A percentile compares a stretch with the other conserved stretches of the same genome.
These are phyloP conservation scores for Mesorhabditis belari DNA, from an alignment of 2,888 invertebrate species.

Conservation along the genomic window DNA sequence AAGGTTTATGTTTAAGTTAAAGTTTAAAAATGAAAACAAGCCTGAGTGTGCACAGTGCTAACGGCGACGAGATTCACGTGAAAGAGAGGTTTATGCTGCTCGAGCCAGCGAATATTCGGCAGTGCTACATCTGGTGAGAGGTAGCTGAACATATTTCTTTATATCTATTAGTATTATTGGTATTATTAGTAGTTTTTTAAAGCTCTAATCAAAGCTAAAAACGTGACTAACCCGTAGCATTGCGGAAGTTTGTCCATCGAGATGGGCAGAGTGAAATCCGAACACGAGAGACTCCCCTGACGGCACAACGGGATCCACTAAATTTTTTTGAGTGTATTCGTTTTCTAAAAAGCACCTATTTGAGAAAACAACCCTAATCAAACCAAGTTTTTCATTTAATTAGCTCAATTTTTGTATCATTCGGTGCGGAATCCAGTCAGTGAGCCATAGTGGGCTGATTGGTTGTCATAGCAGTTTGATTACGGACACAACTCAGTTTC, in stretches of 20 bases:
- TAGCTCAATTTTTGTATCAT: no score
- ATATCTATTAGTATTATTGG: conserved; percentile 5
- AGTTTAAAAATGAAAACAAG: background rate
- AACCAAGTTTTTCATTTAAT: no score
- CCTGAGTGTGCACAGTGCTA: conserved; percentile 79
- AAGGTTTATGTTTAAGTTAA: conserved; percentile 7
- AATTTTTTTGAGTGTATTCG: no score
- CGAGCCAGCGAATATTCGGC: conserved; percentile 89
- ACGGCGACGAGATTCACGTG: conserved; percentile 72
- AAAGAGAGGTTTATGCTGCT: conserved; percentile 86
- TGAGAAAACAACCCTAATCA: no score
- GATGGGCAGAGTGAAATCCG: conserved; percentile 69
- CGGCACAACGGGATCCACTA: conserved; percentile 85
- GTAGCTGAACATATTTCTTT: conserved; percentile 13
- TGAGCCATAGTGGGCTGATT: no score
- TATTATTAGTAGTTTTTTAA: conserved; percentile 6
- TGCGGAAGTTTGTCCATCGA: conserved; percentile 80
- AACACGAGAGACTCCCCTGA: conserved; percentile 75
- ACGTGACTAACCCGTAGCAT: conserved; percentile 22
- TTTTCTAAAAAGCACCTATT: no score
- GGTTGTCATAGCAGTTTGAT: no score
- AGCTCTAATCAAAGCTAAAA: conserved; percentile 56
- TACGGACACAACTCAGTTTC: no score
- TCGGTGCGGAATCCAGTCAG: no score
- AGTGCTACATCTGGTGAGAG: conserved; percentile 65